These are phyloP conservation scores for Pteronura brasiliensis DNA, from an alignment of 2,113 vertebrate species.

Conservation along the genomic window DNA sequence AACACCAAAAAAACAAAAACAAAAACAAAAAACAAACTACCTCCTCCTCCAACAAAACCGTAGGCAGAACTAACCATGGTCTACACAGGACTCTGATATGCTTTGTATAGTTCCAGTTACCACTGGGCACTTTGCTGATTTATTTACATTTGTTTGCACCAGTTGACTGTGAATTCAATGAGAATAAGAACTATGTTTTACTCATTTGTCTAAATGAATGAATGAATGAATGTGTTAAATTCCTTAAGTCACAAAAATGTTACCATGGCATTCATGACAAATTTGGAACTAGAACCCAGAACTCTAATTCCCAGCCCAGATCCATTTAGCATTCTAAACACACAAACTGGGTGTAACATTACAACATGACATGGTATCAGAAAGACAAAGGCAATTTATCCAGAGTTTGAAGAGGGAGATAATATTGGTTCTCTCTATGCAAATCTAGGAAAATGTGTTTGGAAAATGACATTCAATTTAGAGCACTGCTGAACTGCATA, in stretches of 20 bases:
- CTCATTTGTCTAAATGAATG: not conserved
- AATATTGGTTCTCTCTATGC: slow-evolving; percentile 8
- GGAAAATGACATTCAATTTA: slow-evolving; percentile 54
- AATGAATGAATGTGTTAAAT: not conserved
- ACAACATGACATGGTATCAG: not conserved
- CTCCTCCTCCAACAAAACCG: not conserved
- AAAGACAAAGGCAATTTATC: slow-evolving; percentile 28
- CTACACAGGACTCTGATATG: not conserved
- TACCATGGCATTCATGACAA: not conserved
- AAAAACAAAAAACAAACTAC: not conserved
- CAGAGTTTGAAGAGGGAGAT: not conserved
- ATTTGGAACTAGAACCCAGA: not conserved
- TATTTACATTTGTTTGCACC: not conserved
- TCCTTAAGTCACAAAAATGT: not conserved
- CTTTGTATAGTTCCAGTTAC: not conserved
- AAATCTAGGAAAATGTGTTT: slow-evolving; percentile 36
- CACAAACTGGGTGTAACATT: not conserved
- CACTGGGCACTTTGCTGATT: not conserved
- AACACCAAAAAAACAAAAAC: not conserved
- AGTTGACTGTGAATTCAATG: not conserved
- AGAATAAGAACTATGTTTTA: not conserved
- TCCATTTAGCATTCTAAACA: not conserved
- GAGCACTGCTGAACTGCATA: not conserved
- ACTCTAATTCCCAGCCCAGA: not conserved
- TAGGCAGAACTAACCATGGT: not conserved